These are phyloP conservation scores for Mobula birostris DNA, from an alignment of 2,113 vertebrate species.

Conservation along the genomic window DNA sequence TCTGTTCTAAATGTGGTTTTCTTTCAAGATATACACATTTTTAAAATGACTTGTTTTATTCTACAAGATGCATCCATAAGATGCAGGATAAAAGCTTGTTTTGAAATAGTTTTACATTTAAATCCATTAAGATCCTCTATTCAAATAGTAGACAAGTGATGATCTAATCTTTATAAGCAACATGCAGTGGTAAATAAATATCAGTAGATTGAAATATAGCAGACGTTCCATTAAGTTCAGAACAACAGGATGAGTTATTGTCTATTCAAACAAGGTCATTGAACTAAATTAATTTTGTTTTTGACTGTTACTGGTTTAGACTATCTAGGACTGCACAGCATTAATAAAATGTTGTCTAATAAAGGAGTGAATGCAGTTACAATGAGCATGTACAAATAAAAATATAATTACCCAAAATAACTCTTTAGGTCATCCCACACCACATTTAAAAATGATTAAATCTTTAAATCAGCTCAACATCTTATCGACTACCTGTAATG, in stretches of 20 bases:
- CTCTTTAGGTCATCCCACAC: not conserved
- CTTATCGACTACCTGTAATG: not conserved
- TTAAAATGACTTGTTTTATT: not conserved
- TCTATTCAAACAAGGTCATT: not conserved
- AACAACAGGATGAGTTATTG: not conserved
- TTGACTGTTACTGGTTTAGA: not conserved
- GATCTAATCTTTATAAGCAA: not conserved
- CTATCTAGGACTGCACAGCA: not conserved
- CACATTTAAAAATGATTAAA: too few species aligned
- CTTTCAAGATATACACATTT: not conserved
- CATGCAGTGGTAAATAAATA: not conserved
- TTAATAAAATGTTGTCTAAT: not conserved
- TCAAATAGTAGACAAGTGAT: not conserved
- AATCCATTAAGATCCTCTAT: not conserved
- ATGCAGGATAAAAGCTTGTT: too few species aligned
- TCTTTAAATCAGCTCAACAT: too few species aligned
- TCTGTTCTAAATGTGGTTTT: not conserved
- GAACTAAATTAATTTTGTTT: not conserved
- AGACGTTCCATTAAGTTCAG: not conserved
- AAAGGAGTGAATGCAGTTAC: not conserved
- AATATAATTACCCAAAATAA: not conserved
- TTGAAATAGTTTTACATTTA: not conserved
- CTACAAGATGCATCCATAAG: not conserved
- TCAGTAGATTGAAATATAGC: slow-evolving; percentile 3
- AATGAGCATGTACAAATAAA: not conserved